These are phyloP conservation scores for Galago senegalensis DNA, from an alignment of 2,797 vertebrate genomes.

Conservation along the genomic window DNA sequence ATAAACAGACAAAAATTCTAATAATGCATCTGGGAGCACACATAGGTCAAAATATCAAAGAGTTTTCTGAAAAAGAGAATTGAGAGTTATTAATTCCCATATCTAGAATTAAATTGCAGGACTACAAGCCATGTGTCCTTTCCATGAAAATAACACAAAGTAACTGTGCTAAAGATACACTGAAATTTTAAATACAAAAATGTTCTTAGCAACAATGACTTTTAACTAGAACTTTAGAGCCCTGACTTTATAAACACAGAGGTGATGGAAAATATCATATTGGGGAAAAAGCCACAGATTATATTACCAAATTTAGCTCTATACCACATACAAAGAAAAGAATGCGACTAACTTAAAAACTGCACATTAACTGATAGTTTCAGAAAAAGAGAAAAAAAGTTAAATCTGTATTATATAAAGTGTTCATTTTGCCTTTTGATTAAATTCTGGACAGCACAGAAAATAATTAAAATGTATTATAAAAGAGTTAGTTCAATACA, in stretches of 20 bases:
- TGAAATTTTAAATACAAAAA: conserved; percentile 40
- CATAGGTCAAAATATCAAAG: conserved; percentile 16
- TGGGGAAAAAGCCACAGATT: neutral
- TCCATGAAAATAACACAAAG: conserved; percentile 41
- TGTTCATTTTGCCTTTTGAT: conserved; percentile 16
- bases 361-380: neutral
- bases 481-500: neutral
- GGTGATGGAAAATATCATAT: neutral
- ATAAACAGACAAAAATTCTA: conserved; percentile 24
- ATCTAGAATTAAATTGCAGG: neutral
- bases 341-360: conserved; percentile 31
- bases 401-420: neutral
- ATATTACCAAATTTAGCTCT: neutral
- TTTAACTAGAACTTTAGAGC: neutral
- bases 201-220: neutral
- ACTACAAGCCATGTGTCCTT: neutral
- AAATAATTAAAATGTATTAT: conserved; percentile 47
- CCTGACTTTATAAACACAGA: neutral
- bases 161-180: neutral
- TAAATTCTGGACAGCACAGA: neutral
- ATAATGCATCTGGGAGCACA: neutral
- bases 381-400: neutral
- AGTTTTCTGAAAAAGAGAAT: conserved; percentile 23
- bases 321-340: neutral
- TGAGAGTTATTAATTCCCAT: neutral